Conservation (phyloP, 1,140 invertebrate species). For the Linepithema humile region DNA sequence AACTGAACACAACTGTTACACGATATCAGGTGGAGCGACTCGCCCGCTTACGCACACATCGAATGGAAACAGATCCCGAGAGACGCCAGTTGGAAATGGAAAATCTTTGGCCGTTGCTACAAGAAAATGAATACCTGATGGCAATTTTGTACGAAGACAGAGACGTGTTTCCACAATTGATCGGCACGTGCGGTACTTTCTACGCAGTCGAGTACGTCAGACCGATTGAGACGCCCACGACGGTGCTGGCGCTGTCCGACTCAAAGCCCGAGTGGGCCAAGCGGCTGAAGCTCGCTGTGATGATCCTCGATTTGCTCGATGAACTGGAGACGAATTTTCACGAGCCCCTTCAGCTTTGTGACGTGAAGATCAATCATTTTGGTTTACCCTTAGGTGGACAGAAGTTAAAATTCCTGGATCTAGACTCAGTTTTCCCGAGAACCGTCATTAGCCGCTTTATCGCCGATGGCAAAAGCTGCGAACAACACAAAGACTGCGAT, state of each 20-base stretch:
- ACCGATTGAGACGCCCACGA: conserved; percentile 79
- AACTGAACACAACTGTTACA: conserved; percentile 84
- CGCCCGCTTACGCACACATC: conserved; percentile 80
- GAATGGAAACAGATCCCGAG: conserved; percentile 77
- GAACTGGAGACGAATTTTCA: conserved; percentile 85
- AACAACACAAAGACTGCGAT: conserved; percentile 86
- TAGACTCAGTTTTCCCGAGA: conserved; percentile 85
- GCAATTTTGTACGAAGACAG: conserved; percentile 86
- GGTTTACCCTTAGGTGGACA: conserved; percentile 85
- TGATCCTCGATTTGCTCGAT: conserved; percentile 87
- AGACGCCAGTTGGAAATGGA: conserved; percentile 85
- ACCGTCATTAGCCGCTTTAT: conserved; percentile 82
- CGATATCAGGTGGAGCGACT: conserved; percentile 82
- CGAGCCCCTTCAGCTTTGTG: conserved; percentile 87
- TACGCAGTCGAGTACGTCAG: conserved; percentile 87
- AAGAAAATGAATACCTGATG: conserved; percentile 88
- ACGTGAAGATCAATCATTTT: conserved; percentile 89
- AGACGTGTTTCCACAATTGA: conserved; percentile 87
- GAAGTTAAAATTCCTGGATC: conserved; percentile 86
- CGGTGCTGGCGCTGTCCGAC: conserved; percentile 73
- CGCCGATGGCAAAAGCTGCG: conserved; percentile 82
- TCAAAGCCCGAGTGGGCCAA: conserved; percentile 78
- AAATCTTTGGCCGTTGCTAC: conserved; percentile 87
- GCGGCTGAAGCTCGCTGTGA: conserved; percentile 84
- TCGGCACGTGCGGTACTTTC: conserved; percentile 88